Evolutionary conservation across 2,113 vertebrate species (phyloP).

Genomic region (Antechinus stuartii): DNA sequence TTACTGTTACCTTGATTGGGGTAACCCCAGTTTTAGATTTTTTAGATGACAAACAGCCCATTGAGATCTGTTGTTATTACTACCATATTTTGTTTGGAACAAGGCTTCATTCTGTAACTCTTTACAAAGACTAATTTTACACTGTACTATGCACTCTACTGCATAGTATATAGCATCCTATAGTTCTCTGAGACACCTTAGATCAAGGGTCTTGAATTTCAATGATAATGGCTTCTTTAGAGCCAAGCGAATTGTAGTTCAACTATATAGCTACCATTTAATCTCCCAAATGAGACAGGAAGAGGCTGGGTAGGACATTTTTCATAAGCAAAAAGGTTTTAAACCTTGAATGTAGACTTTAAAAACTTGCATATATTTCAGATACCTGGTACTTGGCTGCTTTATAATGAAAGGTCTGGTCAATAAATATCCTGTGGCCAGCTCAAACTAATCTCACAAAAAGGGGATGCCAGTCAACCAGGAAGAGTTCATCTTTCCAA

Average conservation of each 20-base stretch:
- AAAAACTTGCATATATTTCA: conserved; percentile 77
- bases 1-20: conserved; percentile 5
- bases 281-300: conserved; percentile 80
- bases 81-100: conserved; percentile 64
- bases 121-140: conserved; percentile 69
- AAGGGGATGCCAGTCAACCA: neutral
- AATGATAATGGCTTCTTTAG: conserved; percentile 72
- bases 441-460: conserved; percentile 48
- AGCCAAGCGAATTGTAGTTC: conserved; percentile 71
- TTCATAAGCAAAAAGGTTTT: conserved; percentile 78
- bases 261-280: conserved; percentile 71
- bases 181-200: conserved; percentile 61
- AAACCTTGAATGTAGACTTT: conserved; percentile 77
- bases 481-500: conserved; percentile 30
- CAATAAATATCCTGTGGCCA: conserved; percentile 73
- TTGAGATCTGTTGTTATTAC: conserved; percentile 44
- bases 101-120: conserved; percentile 46
- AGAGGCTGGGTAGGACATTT: conserved; percentile 79
- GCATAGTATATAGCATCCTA: conserved; percentile 46
- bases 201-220: conserved; percentile 76
- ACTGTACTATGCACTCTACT: conserved; percentile 38
- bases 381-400: conserved; percentile 73
- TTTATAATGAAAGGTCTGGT: conserved; percentile 72
- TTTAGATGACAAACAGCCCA: conserved; percentile 14
- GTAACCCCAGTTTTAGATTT: conserved; percentile 10